phyloP scores from a whole-genome alignment of 2,888 invertebrate genomes.

The Drosophila niveifrons region DNA sequence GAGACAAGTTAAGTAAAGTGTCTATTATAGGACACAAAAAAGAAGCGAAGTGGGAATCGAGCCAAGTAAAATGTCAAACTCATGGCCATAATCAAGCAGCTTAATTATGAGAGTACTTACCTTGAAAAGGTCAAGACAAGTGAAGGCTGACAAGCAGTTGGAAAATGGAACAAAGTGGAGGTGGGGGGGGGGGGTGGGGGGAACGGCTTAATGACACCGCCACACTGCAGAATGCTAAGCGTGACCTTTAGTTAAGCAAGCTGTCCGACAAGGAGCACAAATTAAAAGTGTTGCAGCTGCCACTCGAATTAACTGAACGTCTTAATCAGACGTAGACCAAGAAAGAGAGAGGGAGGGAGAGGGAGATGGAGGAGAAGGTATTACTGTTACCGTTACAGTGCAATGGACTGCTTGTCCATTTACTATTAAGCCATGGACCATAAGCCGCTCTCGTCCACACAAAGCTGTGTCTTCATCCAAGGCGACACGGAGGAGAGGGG shows the following conservation, averaged over 20 bases:
- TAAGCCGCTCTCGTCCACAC: constrained; percentile 22
- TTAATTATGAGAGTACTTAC: background rate
- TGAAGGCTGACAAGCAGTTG: background rate
- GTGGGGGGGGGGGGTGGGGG: background rate
- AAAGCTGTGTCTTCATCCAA: constrained; percentile 6
- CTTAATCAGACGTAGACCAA: constrained; percentile 32
- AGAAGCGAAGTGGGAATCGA: background rate
- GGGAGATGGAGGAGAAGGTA: background rate
- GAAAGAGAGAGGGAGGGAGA: background rate
- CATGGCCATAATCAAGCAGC: background rate
- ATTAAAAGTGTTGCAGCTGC: constrained; percentile 18
- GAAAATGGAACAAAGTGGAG: constrained; percentile 2
- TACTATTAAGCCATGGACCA: constrained; percentile 30
- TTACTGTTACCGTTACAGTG: background rate
- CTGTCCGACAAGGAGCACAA: constrained; percentile 5
- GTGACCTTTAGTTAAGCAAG: constrained; percentile 16
- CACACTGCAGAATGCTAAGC: constrained; percentile 3
- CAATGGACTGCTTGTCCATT: constrained; percentile 9
- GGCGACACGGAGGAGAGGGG: too few relatives aligned
- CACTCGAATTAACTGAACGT: constrained; percentile 21
- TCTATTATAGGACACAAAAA: background rate
- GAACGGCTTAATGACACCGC: constrained; percentile 9
- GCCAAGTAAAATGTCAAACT: background rate
- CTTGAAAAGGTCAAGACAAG: background rate
- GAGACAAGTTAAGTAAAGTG: background rate